These are phyloP conservation scores for Ovis aries DNA, from an alignment of 2,113 vertebrate genomes.

Conservation along the genomic window DNA sequence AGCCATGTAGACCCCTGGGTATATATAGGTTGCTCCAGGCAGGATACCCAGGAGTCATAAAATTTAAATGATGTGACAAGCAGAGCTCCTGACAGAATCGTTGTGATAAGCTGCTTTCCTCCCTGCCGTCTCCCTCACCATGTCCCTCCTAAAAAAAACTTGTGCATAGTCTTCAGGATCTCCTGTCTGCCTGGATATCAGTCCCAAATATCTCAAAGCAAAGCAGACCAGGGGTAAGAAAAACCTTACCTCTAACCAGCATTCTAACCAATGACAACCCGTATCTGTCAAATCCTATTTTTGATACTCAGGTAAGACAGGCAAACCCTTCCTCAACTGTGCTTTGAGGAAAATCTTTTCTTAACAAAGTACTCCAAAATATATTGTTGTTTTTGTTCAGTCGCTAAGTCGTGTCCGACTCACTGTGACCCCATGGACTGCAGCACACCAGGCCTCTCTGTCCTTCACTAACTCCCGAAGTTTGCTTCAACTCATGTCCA, in stretches of 20 bases:
- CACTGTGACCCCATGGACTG: background rate
- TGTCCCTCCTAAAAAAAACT: background rate
- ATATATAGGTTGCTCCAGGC: background rate
- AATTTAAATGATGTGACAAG: background rate
- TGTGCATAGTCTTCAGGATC: background rate
- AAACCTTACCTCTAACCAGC: background rate
- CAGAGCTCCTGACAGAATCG: background rate
- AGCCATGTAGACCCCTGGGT: background rate
- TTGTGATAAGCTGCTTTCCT: background rate
- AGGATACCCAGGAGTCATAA: background rate
- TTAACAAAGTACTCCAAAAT: background rate
- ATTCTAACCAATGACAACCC: background rate
- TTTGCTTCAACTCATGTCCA: background rate
- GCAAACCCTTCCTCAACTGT: background rate
- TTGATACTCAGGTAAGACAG: background rate
- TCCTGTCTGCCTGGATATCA: background rate
- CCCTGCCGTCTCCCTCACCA: too few relatives aligned
- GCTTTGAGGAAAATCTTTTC: background rate
- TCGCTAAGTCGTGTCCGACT: background rate
- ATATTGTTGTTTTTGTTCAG: background rate
- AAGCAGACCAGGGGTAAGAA: background rate
- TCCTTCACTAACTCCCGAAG: background rate
- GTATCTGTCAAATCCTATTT: background rate
- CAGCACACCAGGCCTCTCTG: background rate
- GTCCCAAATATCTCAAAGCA: background rate